Conservation (phyloP, 1,140 invertebrate genomes). For the Hetaerina americana region DNA sequence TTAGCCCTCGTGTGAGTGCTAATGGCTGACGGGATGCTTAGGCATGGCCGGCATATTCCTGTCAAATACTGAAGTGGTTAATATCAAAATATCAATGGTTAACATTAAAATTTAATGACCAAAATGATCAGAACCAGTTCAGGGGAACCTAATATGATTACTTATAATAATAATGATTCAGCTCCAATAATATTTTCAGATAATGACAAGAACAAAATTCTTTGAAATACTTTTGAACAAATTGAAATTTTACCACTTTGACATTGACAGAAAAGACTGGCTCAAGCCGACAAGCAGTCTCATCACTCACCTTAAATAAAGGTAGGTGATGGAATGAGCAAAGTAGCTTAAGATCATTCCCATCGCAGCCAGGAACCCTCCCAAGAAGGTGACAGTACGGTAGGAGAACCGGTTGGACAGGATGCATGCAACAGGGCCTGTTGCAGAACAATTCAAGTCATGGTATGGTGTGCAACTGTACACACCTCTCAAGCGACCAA, state of each 20-base stretch:
- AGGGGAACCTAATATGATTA: no score
- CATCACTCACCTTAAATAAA: constrained; percentile 56
- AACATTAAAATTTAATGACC: no score
- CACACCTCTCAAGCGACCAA: neutral
- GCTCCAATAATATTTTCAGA: no score
- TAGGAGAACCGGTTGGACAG: constrained; percentile 84
- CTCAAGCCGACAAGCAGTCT: neutral
- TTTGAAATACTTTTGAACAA: no score
- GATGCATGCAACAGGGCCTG: constrained; percentile 79
- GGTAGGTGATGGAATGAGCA: constrained; percentile 56
- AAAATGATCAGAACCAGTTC: no score
- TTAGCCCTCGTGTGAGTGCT: neutral
- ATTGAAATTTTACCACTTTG: no score
- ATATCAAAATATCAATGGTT: no score
- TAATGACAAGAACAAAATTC: no score
- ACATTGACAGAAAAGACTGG: neutral
- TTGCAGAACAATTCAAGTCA: constrained; percentile 23
- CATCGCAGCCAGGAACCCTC: constrained; percentile 63
- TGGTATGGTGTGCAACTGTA: neutral
- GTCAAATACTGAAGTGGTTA: neutral
- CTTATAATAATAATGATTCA: no score
- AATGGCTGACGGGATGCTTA: neutral
- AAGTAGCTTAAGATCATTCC: constrained; percentile 79
- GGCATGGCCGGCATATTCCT: neutral
- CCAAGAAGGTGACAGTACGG: constrained; percentile 74